Conservation (phyloP, 2,113 vertebrate genomes). For the Theristicus caerulescens region DNA sequence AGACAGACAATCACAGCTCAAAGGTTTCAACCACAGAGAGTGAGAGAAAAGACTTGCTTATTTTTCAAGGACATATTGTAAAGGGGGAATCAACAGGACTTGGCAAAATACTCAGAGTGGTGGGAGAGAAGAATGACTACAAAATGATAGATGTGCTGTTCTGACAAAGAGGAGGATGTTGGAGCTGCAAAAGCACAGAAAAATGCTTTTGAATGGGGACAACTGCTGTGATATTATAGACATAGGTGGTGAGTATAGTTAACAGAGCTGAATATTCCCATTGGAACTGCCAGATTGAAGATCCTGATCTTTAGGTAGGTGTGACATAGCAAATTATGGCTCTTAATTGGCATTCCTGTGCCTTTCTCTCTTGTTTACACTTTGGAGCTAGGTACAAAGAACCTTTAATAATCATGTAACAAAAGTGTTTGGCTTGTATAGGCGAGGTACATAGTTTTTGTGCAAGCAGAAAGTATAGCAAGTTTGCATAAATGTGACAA, state of each 20-base stretch:
- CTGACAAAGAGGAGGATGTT: not conserved
- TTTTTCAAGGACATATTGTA: not conserved
- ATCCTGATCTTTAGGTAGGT: not conserved
- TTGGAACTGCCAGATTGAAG: not conserved
- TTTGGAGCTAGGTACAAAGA: not conserved
- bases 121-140: slow-evolving; percentile 17
- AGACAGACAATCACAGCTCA: not conserved
- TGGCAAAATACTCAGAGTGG: not conserved
- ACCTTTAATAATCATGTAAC: not conserved
- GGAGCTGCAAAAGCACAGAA: not conserved
- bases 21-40: not conserved
- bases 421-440: not conserved
- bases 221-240: not conserved
- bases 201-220: not conserved
- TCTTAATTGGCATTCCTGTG: not conserved
- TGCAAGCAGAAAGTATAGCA: not conserved
- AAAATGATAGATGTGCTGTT: not conserved
- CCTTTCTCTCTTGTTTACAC: not conserved
- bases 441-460: not conserved
- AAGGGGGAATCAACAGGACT: not conserved
- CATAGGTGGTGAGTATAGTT: not conserved
- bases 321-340: not conserved
- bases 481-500: not conserved
- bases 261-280: not conserved
- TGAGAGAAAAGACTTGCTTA: not conserved